Evolutionary conservation across 1,140 invertebrate species (phyloP).

Genomic region (Apis laboriosa): DNA sequence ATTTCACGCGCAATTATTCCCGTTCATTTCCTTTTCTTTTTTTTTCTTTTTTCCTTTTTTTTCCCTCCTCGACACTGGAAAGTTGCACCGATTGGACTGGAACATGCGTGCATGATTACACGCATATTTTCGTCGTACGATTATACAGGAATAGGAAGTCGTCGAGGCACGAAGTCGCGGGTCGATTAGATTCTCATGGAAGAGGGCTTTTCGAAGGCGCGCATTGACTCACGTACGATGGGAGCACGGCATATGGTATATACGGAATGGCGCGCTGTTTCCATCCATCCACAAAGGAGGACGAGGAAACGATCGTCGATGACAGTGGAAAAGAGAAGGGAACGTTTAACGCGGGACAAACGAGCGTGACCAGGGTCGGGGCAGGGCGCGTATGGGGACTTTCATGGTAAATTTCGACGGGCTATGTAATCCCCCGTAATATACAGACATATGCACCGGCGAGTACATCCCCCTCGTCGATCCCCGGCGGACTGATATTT

Average conservation of each 20-base stretch:
- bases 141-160: not conserved
- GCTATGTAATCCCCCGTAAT: constrained; percentile 76
- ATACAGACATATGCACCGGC: constrained; percentile 76
- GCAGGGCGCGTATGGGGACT: constrained; percentile 50
- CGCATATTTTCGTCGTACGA: not conserved
- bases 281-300: constrained; percentile 26
- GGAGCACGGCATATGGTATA: constrained; percentile 68
- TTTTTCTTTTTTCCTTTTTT: too few species aligned
- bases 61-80: too few species aligned
- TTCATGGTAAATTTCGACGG: constrained; percentile 57
- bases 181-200: constrained; percentile 48
- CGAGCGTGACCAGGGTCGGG: constrained; percentile 78
- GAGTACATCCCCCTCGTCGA: constrained; percentile 52
- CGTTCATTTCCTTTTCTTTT: too few species aligned
- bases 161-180: constrained; percentile 24
- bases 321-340: constrained; percentile 5
- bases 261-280: constrained; percentile 28
- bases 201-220: constrained; percentile 5
- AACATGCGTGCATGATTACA: too few species aligned
- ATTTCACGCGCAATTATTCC: too few species aligned
- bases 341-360: constrained; percentile 77
- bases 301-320: not conserved
- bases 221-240: constrained; percentile 45
- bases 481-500: constrained; percentile 80
- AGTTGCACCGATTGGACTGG: too few species aligned